A percentile compares a stretch with the other conserved stretches of the same genome.
Evolutionary conservation across 2,888 invertebrate species (phyloP).

Genomic region (Epirrhoe tristata): DNA sequence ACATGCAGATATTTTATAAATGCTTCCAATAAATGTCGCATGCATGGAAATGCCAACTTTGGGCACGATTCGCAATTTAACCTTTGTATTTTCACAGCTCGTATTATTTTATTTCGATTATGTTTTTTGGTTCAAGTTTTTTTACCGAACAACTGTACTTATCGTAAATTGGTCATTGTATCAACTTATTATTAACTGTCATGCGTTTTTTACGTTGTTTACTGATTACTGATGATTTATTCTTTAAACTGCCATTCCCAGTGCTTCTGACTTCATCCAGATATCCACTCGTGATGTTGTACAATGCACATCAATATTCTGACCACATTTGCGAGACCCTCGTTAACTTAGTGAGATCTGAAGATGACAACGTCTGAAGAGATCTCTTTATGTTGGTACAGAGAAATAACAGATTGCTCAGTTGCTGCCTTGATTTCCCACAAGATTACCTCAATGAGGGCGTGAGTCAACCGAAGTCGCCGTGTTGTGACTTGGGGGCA

Average conservation of each 20-base stretch:
- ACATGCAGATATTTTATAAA: constrained; percentile 45
- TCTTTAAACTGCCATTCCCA: not conserved
- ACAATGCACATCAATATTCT: constrained; percentile 57
- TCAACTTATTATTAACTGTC: too few species aligned
- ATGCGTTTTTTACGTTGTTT: too few species aligned
- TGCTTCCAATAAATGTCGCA: constrained; percentile 40
- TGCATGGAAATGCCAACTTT: constrained; percentile 31
- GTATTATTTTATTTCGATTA: constrained; percentile 25
- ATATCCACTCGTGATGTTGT: constrained; percentile 48
- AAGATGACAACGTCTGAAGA: constrained; percentile 37
- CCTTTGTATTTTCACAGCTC: constrained; percentile 26
- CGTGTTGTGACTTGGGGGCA: constrained; percentile 38
- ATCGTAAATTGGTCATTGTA: not conserved
- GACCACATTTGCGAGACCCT: constrained; percentile 47
- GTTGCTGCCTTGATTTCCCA: constrained; percentile 75
- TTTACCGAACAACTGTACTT: not conserved
- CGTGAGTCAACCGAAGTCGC: constrained; percentile 66
- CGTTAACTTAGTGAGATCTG: constrained; percentile 38
- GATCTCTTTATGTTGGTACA: constrained; percentile 58
- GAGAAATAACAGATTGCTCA: constrained; percentile 71
- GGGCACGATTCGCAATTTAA: constrained; percentile 23
- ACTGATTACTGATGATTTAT: not conserved
- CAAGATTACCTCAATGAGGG: constrained; percentile 75
- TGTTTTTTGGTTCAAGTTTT: not conserved
- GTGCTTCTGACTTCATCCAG: constrained; percentile 41